Evolutionary conservation across 2,113 vertebrate genomes (phyloP), one percentile per base, ranked within the genome.

Genomic region (Cryptotis parvus): DNA sequence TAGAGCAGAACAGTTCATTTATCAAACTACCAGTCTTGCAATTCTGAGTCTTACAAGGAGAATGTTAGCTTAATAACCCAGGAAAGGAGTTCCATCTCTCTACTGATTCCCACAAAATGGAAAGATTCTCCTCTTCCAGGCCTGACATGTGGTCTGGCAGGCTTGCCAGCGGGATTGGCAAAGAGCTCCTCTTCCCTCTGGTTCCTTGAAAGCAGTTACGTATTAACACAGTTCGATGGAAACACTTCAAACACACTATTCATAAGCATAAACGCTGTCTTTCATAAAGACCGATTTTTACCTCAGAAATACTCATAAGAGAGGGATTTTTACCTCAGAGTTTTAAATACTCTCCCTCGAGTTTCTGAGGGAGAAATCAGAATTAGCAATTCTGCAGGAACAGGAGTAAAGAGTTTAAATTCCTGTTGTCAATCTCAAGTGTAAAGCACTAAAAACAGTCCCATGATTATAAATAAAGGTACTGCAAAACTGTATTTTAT

Each of bases 201-300:
- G 91, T 94, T 75, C 91, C 85, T 79, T 95, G 49, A 96, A 96
- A 97, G 72, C 86, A 79, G 85, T 92, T 96, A 91, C 4, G 72
- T 89, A 93, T 94, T 91, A 63, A 89, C 96, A 91, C 43, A 24
- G 24, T 61, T 1, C 92, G 72, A 63, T 81, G 37, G 45, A 95
- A 96, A 89, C 27, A 94, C 41, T 83, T 95, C 65, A 94, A 93
- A 97, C 61, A 96, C 87, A 95, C 77, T 94, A 87, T 80, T 87
- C 93, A 86, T 88, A 84, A 85, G 55, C 6, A 52, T 61, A 93
- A 91, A 81, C 78, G 29, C 55, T 82, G 27, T 87, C 69, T 58
- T 58, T 58, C 55, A 58, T 58, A 7, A 58, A 58, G 55, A 58
- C 22, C 24, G 55, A 58, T 58, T 58, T 58, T 58, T 58, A 58